phyloP scores from a whole-genome alignment of 2,113 vertebrate species.

The Recurvirostra avosetta region DNA sequence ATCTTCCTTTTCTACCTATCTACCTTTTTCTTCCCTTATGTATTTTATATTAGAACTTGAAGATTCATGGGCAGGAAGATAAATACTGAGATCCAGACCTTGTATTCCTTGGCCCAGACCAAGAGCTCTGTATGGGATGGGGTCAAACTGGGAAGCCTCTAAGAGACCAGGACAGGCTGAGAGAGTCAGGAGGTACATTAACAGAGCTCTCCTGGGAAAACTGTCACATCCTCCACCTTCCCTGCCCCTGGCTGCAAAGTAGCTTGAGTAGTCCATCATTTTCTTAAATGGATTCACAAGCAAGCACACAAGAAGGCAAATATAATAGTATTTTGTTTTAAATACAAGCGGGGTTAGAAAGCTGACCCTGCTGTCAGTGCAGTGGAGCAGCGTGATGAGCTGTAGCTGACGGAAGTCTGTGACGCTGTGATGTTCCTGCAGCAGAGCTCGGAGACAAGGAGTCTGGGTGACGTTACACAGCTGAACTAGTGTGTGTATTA shows the following conservation, averaged over 20 bases:
- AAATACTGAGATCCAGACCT: not conserved
- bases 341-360: not conserved
- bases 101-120: not conserved
- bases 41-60: not conserved
- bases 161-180: not conserved
- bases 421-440: not conserved
- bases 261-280: fast-evolving
- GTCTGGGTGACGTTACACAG: not conserved
- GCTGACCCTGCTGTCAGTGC: not conserved
- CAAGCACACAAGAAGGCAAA: not conserved
- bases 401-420: not conserved
- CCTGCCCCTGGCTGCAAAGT: not conserved
- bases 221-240: not conserved
- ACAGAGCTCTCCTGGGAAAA: not conserved
- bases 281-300: not conserved
- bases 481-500: not conserved
- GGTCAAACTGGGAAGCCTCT: not conserved
- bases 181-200: not conserved
- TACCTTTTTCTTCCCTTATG: not conserved
- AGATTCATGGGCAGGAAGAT: not conserved
- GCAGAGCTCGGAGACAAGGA: not conserved
- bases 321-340: not conserved
- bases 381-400: fast-evolving
- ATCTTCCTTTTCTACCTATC: not conserved
- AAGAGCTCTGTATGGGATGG: not conserved